These are phyloP conservation scores for Cerastoderma edule DNA, from an alignment of 2,888 invertebrate genomes.

Conservation along the genomic window DNA sequence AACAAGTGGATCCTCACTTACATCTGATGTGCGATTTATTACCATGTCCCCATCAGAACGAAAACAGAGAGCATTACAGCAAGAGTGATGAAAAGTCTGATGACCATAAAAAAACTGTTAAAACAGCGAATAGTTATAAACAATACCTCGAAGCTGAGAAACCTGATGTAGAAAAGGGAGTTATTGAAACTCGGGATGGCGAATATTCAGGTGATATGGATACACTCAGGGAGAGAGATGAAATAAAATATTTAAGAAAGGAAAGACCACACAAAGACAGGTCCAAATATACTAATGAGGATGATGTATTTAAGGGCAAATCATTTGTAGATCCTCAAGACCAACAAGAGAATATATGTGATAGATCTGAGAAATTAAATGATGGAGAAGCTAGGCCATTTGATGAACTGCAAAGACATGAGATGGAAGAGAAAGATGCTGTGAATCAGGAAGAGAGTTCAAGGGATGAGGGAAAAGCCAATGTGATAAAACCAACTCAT, in stretches of 20 bases:
- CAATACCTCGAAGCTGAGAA: conserved; percentile 72
- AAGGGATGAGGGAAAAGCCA: conserved; percentile 24
- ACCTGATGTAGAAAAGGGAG: conserved; percentile 61
- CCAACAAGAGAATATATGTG: neutral
- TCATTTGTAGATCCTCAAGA: no score
- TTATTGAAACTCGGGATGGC: conserved; percentile 9
- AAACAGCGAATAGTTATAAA: conserved; percentile 49
- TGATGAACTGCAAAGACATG: no score
- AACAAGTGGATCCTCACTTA: conserved; percentile 68
- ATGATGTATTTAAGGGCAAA: no score
- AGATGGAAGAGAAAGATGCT: neutral
- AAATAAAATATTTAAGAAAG: neutral
- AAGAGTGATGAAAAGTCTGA: neutral
- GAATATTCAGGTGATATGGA: no score
- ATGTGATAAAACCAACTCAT: conserved; percentile 43
- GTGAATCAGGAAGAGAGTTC: neutral
- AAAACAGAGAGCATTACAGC: neutral
- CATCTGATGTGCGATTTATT: conserved; percentile 73
- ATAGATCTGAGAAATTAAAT: neutral
- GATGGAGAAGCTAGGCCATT: neutral
- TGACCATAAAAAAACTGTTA: neutral
- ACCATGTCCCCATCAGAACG: conserved; percentile 65
- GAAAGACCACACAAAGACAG: neutral
- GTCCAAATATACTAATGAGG: no score
- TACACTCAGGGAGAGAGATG: neutral